Evolutionary conservation across 2,113 vertebrate species (phyloP).

Genomic region (Melanerpes aurifrons): DNA sequence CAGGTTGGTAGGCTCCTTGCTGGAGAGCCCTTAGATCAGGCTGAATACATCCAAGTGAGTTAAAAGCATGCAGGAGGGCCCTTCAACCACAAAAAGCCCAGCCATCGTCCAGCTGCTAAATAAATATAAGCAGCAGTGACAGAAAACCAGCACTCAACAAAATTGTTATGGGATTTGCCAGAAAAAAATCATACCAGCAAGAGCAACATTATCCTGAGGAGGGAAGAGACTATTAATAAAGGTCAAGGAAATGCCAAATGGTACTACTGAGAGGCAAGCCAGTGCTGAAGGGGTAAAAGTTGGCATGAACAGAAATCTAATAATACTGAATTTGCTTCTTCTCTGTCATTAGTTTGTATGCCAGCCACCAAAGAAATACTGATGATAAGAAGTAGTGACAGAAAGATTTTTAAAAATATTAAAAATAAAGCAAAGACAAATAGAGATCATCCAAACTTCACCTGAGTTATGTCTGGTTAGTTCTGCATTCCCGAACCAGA

Average conservation of each 20-base stretch:
- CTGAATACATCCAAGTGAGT: constrained; percentile 34
- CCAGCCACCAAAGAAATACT: background rate
- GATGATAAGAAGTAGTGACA: background rate
- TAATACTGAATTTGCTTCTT: background rate
- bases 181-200: constrained; percentile 11
- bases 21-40: constrained; percentile 38
- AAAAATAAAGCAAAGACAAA: background rate
- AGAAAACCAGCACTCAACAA: constrained; percentile 13
- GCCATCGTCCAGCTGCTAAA: constrained; percentile 40
- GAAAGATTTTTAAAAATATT: background rate
- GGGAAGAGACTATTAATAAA: background rate
- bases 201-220: background rate
- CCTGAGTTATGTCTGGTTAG: background rate
- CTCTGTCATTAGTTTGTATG: background rate
- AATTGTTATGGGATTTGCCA: background rate
- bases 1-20: background rate
- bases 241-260: background rate
- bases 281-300: background rate
- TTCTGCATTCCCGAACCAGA: background rate
- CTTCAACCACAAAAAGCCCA: constrained; percentile 32
- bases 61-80: constrained; percentile 41
- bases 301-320: background rate
- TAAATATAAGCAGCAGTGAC: constrained; percentile 21
- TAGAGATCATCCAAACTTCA: background rate
- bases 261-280: background rate